Evolutionary conservation across 2,797 vertebrate genomes (phyloP), one percentile per base, ranked within the genome.

Genomic region (Coreius guichenoti): DNA sequence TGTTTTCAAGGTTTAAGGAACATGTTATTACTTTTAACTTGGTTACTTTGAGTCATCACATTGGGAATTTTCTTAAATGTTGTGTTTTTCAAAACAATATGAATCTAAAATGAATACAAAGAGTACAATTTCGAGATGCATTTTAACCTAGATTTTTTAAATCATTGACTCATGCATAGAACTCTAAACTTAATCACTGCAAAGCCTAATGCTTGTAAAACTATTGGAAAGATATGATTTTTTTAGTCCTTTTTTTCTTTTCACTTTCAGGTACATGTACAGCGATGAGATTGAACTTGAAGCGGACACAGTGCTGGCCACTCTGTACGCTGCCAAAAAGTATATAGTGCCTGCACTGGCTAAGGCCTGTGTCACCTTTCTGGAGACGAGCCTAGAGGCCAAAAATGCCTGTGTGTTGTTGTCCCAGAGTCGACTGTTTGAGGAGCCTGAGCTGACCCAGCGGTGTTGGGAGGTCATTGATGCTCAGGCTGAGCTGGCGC

Each of bases 391-490:
- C 87, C 93, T 97, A 90, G 96, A 97, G 86, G 97, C 97, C 0
- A 97, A 96, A 91, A 97, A 97, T 0, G 97, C 97, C 63, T 97
- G 97, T 5, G 95, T 97, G 73, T 93, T 97, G 91, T 94, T 97
- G 89, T 97, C 96, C 78, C 97, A 97, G 94, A 97, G 97, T 93
- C 94, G 96, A 87, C 94, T 97, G 65, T 97, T 97, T 0, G 96
- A 97, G 93, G 97, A 97, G 92, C 96, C 96, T 0, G 97, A 97
- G 89, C 93, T 97, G 86, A 97, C 96, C 0, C 94, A 96, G 93
- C 96, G 97, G 76, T 97, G 97, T 94, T 97, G 97, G 97, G 96
- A 97, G 89, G 97, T 97, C 89, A 97, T 97, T 13, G 97, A 97
- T 23, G 96, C 97, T 7, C 97, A 97, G 88, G 97, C 97, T 0